These are phyloP conservation scores for Pomatostomus ruficeps DNA, from an alignment of 2,113 vertebrate species.

Conservation along the genomic window DNA sequence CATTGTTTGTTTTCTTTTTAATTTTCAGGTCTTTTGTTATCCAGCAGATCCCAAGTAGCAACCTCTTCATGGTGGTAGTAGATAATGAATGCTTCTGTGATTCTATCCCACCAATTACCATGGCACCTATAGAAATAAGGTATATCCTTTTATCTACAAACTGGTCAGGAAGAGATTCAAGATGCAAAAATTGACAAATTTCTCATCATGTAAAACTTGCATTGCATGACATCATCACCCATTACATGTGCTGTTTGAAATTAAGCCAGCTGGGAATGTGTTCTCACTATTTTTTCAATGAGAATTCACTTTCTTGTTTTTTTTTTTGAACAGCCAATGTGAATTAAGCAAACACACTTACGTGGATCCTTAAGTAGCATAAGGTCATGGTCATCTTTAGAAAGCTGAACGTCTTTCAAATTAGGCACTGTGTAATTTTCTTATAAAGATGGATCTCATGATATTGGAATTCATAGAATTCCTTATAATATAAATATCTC, in stretches of 20 bases:
- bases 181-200: not conserved
- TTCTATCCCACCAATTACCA: slow-evolving; percentile 87
- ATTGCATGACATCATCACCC: not conserved
- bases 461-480: not conserved
- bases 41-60: slow-evolving; percentile 98
- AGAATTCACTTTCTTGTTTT: not conserved
- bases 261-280: not conserved
- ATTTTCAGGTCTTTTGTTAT: slow-evolving; percentile 93
- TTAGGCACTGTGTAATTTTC: not conserved
- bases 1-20: slow-evolving; percentile 11
- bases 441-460: not conserved
- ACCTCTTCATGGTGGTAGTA: slow-evolving; percentile 98
- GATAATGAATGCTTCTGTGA: slow-evolving; percentile 92
- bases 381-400: not conserved
- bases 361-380: not conserved
- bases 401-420: not conserved
- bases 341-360: not conserved
- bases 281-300: not conserved
- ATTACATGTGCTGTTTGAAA: not conserved
- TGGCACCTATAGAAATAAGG: slow-evolving; percentile 96
- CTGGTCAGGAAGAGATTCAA: not conserved
- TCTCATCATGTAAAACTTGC: not conserved
- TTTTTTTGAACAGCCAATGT: not conserved
- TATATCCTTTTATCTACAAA: slow-evolving; percentile 87
- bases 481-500: not conserved